Percentiles rank a stretch among this genome's conserved stretches.
Evolutionary conservation across 2,113 vertebrate species (phyloP).

Genomic region (Zapornia atra): DNA sequence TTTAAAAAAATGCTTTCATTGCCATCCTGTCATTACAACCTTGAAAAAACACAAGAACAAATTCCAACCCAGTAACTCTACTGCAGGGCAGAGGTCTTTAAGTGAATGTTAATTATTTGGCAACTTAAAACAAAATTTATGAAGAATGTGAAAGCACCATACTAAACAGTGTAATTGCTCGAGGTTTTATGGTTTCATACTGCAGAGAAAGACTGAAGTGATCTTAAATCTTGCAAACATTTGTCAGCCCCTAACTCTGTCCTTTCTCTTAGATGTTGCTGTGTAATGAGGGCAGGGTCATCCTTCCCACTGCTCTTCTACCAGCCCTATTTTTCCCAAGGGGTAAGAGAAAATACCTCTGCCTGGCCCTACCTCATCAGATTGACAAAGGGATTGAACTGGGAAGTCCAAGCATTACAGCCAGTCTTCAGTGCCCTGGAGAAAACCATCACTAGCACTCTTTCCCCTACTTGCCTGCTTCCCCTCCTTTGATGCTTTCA

Average conservation of each 20-base stretch:
- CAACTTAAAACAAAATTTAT: not conserved
- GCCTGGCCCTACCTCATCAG: not conserved
- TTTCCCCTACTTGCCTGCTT: not conserved
- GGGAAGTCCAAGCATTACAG: not conserved
- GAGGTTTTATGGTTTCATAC: not conserved
- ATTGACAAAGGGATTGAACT: not conserved
- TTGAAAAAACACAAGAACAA: not conserved
- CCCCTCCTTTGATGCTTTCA: not conserved
- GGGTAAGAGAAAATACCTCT: not conserved
- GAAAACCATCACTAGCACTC: not conserved
- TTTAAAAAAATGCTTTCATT: not conserved
- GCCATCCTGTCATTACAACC: not conserved
- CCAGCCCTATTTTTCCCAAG: not conserved
- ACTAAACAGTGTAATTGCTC: not conserved
- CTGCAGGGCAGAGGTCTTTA: not conserved
- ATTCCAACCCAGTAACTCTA: not conserved
- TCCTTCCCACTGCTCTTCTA: not conserved
- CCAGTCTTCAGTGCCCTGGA: not conserved
- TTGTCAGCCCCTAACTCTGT: not conserved
- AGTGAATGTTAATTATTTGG: not conserved
- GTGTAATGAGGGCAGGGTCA: not conserved
- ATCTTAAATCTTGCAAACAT: not conserved
- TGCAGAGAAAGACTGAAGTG: not conserved
- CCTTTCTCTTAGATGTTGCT: not conserved
- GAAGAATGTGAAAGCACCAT: not conserved